Percentiles rank a stretch among this genome's conserved stretches.
Conservation (phyloP, 2,113 vertebrate species). For the Semnornis frantzii region DNA sequence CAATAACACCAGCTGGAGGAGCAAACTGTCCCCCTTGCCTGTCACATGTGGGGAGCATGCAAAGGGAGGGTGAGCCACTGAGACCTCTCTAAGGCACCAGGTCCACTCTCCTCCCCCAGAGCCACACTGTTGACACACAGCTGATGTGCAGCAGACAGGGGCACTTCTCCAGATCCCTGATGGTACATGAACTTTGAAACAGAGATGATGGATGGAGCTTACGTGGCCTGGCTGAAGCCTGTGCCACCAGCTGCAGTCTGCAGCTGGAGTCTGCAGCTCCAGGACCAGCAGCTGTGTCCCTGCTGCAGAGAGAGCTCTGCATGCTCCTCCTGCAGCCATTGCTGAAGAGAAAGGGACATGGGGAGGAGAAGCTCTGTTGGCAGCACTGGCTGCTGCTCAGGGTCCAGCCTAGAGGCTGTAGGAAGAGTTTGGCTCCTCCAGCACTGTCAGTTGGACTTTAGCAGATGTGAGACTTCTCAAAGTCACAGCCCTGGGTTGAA, state of each 20-base stretch:
- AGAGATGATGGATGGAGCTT: neutral
- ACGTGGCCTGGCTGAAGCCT: neutral
- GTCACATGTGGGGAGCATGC: neutral
- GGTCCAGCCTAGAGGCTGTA: neutral
- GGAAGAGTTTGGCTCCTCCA: neutral
- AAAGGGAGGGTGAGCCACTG: neutral
- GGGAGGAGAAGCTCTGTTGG: neutral
- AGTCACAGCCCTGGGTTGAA: neutral
- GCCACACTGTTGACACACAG: neutral
- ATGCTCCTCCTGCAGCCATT: neutral
- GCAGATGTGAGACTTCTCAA: accelerated
- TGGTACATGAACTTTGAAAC: neutral
- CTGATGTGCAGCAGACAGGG: neutral
- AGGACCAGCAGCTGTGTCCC: neutral
- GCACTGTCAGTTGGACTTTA: accelerated
- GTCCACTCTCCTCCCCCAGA: neutral
- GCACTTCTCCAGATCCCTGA: neutral
- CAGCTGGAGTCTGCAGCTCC: neutral
- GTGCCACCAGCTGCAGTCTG: neutral
- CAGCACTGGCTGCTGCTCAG: neutral
- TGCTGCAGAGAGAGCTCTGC: neutral
- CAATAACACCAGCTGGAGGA: neutral
- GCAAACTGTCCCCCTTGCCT: neutral
- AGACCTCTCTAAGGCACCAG: neutral
- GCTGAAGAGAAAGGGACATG: neutral